phyloP scores from a whole-genome alignment of 64 coral and sea anemone genomes.

The Exaiptasia diaphana region DNA sequence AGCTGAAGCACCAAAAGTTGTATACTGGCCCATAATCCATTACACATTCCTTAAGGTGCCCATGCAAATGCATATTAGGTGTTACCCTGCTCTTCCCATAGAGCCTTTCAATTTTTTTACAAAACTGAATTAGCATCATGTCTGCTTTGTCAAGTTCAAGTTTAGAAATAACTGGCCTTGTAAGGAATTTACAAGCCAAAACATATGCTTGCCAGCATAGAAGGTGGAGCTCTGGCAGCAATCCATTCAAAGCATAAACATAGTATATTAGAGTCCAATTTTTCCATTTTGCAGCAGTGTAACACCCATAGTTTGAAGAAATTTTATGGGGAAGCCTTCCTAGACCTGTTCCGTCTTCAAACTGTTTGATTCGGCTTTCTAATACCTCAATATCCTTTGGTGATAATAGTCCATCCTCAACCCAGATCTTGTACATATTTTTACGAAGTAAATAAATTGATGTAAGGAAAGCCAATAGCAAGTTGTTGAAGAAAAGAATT shows the following conservation, averaged over 20 bases:
- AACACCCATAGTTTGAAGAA: background rate
- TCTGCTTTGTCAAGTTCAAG: background rate
- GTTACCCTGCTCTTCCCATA: background rate
- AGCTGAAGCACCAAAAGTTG: conserved; percentile 34
- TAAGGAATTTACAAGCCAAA: background rate
- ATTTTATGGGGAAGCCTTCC: background rate
- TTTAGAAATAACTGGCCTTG: background rate
- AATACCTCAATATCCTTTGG: background rate
- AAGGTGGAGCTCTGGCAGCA: background rate
- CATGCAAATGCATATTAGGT: conserved; percentile 30
- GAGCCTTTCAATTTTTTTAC: background rate
- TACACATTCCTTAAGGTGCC: conserved; percentile 2
- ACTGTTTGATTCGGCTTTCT: background rate
- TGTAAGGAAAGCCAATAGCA: no score
- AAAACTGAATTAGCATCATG: background rate
- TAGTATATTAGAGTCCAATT: background rate
- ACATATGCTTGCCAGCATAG: conserved; percentile 6
- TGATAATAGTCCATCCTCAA: no score
- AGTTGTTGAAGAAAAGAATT: no score
- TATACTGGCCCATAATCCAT: conserved; percentile 26
- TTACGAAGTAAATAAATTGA: no score
- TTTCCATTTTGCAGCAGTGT: conserved; percentile 18
- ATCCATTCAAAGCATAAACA: background rate
- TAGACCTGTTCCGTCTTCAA: background rate
- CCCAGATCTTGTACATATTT: no score